A percentile compares a stretch with the other conserved stretches of the same genome.
These are phyloP conservation scores for Drosophila sordidula DNA, from an alignment of 2,888 invertebrate genomes.

Conservation along the genomic window DNA sequence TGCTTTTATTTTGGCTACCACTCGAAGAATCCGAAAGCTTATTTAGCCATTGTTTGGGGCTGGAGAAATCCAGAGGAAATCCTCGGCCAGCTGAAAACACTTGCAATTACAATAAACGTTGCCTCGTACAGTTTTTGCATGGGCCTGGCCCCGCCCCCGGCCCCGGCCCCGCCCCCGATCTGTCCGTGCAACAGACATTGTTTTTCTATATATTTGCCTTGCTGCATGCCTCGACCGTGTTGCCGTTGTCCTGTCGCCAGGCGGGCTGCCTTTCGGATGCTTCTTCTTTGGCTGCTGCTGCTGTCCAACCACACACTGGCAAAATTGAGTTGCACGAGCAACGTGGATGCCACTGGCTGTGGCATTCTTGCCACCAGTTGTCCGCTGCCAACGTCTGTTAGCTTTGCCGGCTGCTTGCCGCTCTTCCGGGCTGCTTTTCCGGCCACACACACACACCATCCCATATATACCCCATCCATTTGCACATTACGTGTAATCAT, in stretches of 20 bases:
- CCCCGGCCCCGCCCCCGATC: too few relatives aligned
- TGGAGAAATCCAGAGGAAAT: slow-evolving; percentile 11
- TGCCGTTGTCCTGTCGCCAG: slow-evolving; percentile 39
- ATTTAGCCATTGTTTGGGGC: slow-evolving; percentile 25
- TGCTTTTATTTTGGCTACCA: neutral
- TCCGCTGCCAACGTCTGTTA: slow-evolving; percentile 56
- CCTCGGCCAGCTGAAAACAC: slow-evolving; percentile 26
- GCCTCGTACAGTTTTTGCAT: neutral
- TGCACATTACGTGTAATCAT: slow-evolving; percentile 77
- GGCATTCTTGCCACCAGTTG: slow-evolving; percentile 13
- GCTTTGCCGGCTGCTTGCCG: slow-evolving; percentile 65
- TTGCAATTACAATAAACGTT: slow-evolving; percentile 34
- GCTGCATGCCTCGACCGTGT: slow-evolving; percentile 33
- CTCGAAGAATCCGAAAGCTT: slow-evolving; percentile 13
- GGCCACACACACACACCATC: slow-evolving; percentile 1
- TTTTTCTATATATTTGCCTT: slow-evolving; percentile 47
- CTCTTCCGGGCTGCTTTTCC: slow-evolving; percentile 72
- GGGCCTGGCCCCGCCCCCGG: neutral
- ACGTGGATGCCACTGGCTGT: slow-evolving; percentile 32
- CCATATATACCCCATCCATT: slow-evolving; percentile 30
- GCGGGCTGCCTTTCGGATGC: slow-evolving; percentile 38
- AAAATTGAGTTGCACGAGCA: slow-evolving; percentile 43
- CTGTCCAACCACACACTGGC: slow-evolving; percentile 39
- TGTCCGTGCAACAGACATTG: slow-evolving; percentile 30
- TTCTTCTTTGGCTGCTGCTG: slow-evolving; percentile 16